A percentile compares a stretch with the other conserved stretches of the same genome.
Conservation (phyloP, 1,140 invertebrate genomes). For the Sarcophaga peregrina region DNA sequence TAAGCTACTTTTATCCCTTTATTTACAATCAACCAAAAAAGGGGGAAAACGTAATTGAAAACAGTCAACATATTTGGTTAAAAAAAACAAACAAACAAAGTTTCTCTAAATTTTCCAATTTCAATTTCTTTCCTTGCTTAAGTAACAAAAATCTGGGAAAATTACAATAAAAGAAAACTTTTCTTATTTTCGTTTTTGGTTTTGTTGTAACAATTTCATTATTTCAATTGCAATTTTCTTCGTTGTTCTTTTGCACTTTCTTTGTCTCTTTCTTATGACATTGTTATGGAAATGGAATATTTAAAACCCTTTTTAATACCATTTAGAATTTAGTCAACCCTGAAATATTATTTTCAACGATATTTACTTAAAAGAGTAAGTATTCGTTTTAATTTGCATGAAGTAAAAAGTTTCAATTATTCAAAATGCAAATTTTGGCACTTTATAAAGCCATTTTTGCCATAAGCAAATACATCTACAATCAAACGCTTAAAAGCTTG, state of each 20-base stretch:
- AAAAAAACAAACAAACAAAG: neutral
- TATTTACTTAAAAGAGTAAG: neutral
- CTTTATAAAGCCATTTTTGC: constrained; percentile 10
- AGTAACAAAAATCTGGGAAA: neutral
- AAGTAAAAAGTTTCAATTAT: constrained; percentile 22
- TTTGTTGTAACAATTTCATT: neutral
- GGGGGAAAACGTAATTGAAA: too few relatives aligned
- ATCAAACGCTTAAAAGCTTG: neutral
- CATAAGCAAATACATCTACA: neutral
- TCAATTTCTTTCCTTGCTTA: neutral
- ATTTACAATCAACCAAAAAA: too few relatives aligned
- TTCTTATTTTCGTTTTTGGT: neutral
- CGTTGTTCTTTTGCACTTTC: neutral
- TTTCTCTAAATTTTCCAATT: neutral
- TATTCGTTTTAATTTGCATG: neutral
- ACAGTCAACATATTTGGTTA: too few relatives aligned
- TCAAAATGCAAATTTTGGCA: constrained; percentile 23
- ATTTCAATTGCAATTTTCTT: neutral
- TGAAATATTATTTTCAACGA: neutral
- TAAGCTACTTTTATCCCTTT: neutral
- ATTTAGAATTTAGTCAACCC: neutral
- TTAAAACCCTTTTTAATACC: constrained; percentile 9
- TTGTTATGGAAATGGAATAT: neutral
- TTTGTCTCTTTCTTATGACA: neutral
- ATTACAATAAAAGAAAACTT: neutral